Base-by-base conservation (phyloP, 2,113 vertebrate species). In the Mionectes macconnelli region DNA sequence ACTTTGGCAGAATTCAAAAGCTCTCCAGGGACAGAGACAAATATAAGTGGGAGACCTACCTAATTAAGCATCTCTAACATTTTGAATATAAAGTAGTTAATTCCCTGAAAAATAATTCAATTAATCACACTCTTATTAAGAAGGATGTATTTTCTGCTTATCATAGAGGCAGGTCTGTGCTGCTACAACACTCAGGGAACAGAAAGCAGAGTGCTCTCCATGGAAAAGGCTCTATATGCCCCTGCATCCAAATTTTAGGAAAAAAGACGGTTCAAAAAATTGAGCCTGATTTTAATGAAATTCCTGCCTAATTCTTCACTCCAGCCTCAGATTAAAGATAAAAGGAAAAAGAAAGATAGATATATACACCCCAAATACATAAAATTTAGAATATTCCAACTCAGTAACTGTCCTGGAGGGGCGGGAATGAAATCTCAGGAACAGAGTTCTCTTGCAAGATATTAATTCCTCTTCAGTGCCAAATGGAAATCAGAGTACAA, bases 71-170 rank as follows among this genome's bases (percentile, higher is more conserved):
- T 53, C 73, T 44, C 73, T 82, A 89, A 79, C 53, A 89, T 86
- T 86, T 55, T 62, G 86, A 86, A 92, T 86, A 89, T 72, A 56
- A 79, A 96, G 55, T 55, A 84, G 89, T 78, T 92, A 92, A 90
- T 85, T 83, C 82, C 94, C 63, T 66, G 75, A 85, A 96, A 94
- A 95, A 95, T 88, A 96, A 89, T 91, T 91, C 59, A 77, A 90
- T 94, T 96, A 93, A 94, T 88, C 90, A 94, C 83, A 90, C 42
- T 89, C 74, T 62, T 84, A 87, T 64, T 90, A 87, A 42, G 33
- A 74, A 20, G 17, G 28, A 72, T 37, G 47, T 28, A 31, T 82
- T 84, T 87, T 85, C 44, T 78, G 75, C 56, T 82, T 64, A 50
- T 63, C 39, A 20, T 1, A 56, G 6, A 56, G 45, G 39, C 42